Evolutionary conservation across 2,113 vertebrate genomes (phyloP), one percentile per base, ranked within the genome.

Genomic region (Eira barbara): DNA sequence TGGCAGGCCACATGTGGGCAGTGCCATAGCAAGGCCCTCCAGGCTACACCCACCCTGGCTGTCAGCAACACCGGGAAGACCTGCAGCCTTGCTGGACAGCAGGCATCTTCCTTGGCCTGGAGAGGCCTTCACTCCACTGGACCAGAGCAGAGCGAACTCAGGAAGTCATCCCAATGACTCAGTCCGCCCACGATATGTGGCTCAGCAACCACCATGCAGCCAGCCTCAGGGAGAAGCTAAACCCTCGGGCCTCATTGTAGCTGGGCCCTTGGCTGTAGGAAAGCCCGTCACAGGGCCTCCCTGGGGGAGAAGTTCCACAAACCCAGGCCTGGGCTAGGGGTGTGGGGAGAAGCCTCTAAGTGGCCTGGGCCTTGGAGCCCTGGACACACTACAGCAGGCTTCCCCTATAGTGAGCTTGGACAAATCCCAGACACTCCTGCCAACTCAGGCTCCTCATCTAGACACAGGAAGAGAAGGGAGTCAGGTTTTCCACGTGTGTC

Each of bases 131-230:
- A 2, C 27, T 57, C 31, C 27, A 55, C 47, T 45, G 27, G 25
- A 79, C 21, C 6, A 2, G 20, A 55, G 47, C 7, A 1, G 15
- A 52, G 29, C 9, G 3, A 15, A 34, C 57, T 69, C 79, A 1
- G 10, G 3, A 81, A 81, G 67, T 78, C 69, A 81, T n/a, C 31
- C 47, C 31, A 31, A 39, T 2, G 29, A 79, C 14, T 59, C 74
- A 25, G 42, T 2, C 18, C 45, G 57, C 18, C 2, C 0, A 21
- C 47, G 18, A 49, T 49, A 39, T 3, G 2, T 0, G 12, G 71
- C 78, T 80, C 23, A 23, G 39, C 29, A n/a, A 18, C 80, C 23
- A 11, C 55, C 12, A 27, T 2, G 27, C 29, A 61, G 82, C 49
- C 7, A 9, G 13, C 23, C 71, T 52, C n/a, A 11, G 78, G 34